These are phyloP conservation scores for Apotomis betuletana DNA, from an alignment of 2,888 invertebrate species.

Conservation along the genomic window DNA sequence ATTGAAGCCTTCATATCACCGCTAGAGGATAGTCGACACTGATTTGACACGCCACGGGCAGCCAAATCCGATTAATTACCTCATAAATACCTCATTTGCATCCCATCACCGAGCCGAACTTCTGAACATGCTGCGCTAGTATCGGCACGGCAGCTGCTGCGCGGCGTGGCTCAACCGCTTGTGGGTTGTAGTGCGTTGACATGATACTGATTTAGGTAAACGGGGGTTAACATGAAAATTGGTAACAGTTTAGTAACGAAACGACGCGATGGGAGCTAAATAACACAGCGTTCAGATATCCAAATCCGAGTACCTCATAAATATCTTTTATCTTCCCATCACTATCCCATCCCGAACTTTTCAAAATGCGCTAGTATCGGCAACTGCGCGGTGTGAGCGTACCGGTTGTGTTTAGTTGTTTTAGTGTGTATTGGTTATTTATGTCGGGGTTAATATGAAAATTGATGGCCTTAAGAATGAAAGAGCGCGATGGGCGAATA, in stretches of 20 bases:
- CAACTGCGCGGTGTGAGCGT: constrained; percentile 80
- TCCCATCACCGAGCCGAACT: constrained; percentile 34
- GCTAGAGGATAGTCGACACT: too few species aligned
- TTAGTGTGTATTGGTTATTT: too few species aligned
- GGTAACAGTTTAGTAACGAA: too few species aligned
- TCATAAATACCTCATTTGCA: neutral
- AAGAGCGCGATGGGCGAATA: constrained; percentile 50
- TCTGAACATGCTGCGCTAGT: constrained; percentile 50
- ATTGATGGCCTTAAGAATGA: too few species aligned
- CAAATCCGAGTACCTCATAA: too few species aligned
- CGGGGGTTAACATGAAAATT: too few species aligned
- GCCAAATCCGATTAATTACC: too few species aligned
- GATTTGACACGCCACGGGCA: too few species aligned
- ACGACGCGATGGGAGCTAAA: too few species aligned
- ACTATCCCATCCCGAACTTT: constrained; percentile 48
- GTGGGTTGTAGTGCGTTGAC: constrained; percentile 53
- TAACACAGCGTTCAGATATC: too few species aligned
- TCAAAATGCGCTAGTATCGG: constrained; percentile 61
- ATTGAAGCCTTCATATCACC: too few species aligned
- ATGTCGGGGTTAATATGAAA: constrained; percentile 50
- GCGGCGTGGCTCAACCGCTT: constrained; percentile 80
- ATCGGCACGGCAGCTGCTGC: constrained; percentile 80
- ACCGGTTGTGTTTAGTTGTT: constrained; percentile 67
- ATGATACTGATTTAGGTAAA: too few species aligned
- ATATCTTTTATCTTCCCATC: neutral